These are phyloP conservation scores for Brienomyrus brachyistius DNA, from an alignment of 2,113 vertebrate species.

Conservation along the genomic window DNA sequence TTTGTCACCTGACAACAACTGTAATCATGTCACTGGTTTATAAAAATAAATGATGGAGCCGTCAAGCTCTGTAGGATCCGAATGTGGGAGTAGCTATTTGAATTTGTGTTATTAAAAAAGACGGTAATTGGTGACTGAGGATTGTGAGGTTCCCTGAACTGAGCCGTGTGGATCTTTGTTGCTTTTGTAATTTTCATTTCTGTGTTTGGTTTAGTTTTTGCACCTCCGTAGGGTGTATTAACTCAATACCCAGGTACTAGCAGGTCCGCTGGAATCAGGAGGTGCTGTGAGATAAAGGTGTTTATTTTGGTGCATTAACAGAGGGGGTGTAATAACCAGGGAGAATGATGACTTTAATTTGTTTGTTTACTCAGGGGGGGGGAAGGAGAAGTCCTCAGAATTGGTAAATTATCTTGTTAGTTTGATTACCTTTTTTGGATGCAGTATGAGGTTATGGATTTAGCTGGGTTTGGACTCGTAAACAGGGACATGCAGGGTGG, in stretches of 20 bases:
- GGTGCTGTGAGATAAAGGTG: background rate
- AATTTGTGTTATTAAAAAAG: background rate
- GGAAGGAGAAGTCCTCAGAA: background rate
- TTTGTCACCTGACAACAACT: background rate
- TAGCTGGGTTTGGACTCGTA: background rate
- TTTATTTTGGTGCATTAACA: background rate
- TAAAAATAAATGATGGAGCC: background rate
- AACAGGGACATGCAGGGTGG: background rate
- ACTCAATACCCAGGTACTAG: background rate
- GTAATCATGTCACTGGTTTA: background rate
- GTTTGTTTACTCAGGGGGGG: background rate
- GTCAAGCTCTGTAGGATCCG: background rate
- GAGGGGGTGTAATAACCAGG: background rate
- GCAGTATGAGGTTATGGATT: background rate
- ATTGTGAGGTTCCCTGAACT: background rate
- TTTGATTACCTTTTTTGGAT: background rate
- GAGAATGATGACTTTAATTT: background rate
- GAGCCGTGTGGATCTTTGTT: background rate
- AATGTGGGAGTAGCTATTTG: background rate
- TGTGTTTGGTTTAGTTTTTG: background rate
- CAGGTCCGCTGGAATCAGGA: background rate
- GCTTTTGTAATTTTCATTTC: background rate
- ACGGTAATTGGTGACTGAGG: background rate
- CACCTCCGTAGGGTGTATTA: background rate
- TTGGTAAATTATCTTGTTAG: background rate